Conservation (phyloP, 2,888 invertebrate genomes). For the Criorhina ranunculi region DNA sequence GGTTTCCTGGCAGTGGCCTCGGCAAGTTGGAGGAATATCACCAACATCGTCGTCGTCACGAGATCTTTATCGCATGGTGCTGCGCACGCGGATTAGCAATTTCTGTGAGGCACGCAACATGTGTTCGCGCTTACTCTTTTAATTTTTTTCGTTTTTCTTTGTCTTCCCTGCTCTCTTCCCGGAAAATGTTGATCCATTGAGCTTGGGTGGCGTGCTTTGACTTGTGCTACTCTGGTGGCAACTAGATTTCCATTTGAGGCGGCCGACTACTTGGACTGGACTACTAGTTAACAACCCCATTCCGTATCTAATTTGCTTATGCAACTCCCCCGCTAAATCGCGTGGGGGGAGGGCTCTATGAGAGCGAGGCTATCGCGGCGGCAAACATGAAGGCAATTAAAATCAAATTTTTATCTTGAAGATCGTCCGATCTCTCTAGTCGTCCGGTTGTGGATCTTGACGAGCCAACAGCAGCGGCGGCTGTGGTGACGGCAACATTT, state of each 20-base stretch:
- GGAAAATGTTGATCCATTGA: slow-evolving; percentile 53
- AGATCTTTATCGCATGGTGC: slow-evolving; percentile 74
- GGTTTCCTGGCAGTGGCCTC: slow-evolving; percentile 60
- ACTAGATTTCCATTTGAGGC: slow-evolving; percentile 62
- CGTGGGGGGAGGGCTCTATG: not conserved
- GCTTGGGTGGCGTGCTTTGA: slow-evolving; percentile 73
- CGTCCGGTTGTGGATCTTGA: slow-evolving; percentile 49
- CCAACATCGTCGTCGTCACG: slow-evolving; percentile 73
- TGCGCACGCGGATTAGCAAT: slow-evolving; percentile 75
- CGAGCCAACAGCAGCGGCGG: not conserved
- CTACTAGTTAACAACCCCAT: slow-evolving; percentile 45
- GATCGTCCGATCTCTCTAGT: slow-evolving; percentile 59
- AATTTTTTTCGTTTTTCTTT: not conserved
- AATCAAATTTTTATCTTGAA: slow-evolving; percentile 77
- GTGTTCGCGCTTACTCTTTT: slow-evolving; percentile 65
- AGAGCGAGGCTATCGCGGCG: slow-evolving; percentile 69
- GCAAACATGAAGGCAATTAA: slow-evolving; percentile 82
- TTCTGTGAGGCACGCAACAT: slow-evolving; percentile 73
- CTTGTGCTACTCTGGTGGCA: slow-evolving; percentile 72
- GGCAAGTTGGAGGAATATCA: slow-evolving; percentile 65
- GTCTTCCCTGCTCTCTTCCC: slow-evolving; percentile 17
- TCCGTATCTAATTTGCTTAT: slow-evolving; percentile 70
- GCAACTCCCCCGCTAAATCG: slow-evolving; percentile 60
- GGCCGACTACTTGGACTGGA: slow-evolving; percentile 18
- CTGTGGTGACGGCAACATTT: slow-evolving; percentile 50